These are phyloP conservation scores for Heliconius hermathena DNA, from an alignment of 1,140 invertebrate genomes.

Conservation along the genomic window DNA sequence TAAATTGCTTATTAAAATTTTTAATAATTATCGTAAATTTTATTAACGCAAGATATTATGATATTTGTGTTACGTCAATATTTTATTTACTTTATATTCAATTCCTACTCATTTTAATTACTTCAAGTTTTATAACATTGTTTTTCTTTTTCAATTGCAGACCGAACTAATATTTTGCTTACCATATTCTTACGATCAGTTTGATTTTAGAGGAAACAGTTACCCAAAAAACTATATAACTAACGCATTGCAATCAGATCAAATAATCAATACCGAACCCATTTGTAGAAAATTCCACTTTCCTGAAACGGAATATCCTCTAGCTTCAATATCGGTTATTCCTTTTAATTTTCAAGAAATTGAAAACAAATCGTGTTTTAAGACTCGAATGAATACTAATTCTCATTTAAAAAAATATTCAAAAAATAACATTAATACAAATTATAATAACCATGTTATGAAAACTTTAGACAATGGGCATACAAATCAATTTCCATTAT, in stretches of 20 bases:
- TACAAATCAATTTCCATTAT: conserved; percentile 32
- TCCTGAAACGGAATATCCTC: conserved; percentile 53
- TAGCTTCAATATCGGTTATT: conserved; percentile 27
- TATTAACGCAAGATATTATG: too few species aligned
- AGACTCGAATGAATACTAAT: not conserved
- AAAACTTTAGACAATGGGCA: not conserved
- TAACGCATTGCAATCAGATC: conserved; percentile 14
- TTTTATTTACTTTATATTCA: too few species aligned
- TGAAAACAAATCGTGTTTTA: conserved; percentile 10
- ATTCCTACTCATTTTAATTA: not conserved
- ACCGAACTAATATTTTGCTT: not conserved
- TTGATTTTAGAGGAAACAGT: conserved; percentile 1
- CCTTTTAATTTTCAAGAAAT: conserved; percentile 33
- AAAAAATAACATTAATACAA: not conserved
- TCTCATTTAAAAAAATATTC: not conserved
- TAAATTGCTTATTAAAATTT: too few species aligned
- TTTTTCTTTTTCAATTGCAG: not conserved
- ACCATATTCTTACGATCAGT: not conserved
- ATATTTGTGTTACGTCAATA: too few species aligned
- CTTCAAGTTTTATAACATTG: not conserved
- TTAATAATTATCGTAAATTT: too few species aligned
- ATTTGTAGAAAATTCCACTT: conserved; percentile 41
- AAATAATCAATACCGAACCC: conserved; percentile 29
- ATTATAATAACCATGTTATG: not conserved
- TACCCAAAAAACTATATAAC: conserved; percentile 10